Evolutionary conservation across 2,797 vertebrate species (phyloP).

Genomic region (Galagoides demidoff): DNA sequence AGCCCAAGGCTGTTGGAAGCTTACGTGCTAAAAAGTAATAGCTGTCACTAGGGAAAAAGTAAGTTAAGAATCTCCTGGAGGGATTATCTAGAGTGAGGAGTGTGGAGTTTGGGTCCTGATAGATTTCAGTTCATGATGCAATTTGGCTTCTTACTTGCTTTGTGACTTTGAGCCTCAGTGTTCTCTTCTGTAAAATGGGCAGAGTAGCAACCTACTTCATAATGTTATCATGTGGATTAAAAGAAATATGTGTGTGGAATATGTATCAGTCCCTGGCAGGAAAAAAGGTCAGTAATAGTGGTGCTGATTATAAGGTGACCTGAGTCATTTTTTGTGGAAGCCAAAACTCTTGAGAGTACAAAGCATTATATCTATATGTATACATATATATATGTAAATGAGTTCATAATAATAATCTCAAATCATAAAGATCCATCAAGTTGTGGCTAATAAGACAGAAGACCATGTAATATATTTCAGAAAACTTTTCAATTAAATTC

Average conservation of each 20-base stretch:
- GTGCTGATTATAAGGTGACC: neutral
- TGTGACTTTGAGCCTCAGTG: conserved; percentile 10
- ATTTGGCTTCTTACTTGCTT: neutral
- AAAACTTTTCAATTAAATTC: neutral
- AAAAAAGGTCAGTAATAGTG: neutral
- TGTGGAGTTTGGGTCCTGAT: neutral
- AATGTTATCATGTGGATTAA: neutral
- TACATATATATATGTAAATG: neutral
- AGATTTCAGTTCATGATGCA: neutral
- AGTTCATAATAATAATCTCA: neutral
- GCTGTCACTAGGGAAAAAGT: neutral
- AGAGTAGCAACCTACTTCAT: neutral
- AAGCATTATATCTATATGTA: neutral
- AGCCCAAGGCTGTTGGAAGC: neutral
- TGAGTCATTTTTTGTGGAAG: neutral
- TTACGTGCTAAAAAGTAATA: neutral
- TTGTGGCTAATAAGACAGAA: neutral
- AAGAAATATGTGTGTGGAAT: neutral
- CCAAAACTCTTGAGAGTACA: neutral
- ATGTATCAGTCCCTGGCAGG: neutral
- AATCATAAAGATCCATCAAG: neutral
- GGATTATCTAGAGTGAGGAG: neutral
- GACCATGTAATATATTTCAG: neutral
- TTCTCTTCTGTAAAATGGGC: neutral
- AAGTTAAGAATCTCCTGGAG: neutral